Evolutionary conservation across 2,797 vertebrate species (phyloP).

Genomic region (Erithacus rubecula): DNA sequence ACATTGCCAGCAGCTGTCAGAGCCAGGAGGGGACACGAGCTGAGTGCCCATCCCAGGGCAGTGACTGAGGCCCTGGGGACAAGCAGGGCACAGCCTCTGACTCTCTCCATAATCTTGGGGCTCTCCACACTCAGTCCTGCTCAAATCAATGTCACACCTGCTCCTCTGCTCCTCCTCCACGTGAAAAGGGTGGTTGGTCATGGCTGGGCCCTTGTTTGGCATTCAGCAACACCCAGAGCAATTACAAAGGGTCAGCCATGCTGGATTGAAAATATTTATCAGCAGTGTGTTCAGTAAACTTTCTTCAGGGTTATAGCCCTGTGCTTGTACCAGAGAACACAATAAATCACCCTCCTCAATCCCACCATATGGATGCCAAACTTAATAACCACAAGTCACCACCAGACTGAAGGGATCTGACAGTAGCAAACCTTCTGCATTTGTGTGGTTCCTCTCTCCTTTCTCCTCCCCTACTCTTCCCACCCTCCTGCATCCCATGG

Average conservation of each 20-base stretch:
- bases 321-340: background rate
- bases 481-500: background rate
- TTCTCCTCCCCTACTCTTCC: background rate
- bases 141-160: background rate
- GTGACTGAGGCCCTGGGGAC: background rate
- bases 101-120: accelerated
- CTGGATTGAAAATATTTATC: background rate
- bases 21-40: background rate
- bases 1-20: background rate
- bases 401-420: background rate
- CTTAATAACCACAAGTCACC: background rate
- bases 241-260: background rate
- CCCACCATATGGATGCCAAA: background rate
- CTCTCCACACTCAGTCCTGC: background rate
- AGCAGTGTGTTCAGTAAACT: background rate
- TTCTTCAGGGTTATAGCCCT: background rate
- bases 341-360: background rate
- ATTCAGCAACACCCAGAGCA: background rate
- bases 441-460: background rate
- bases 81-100: background rate
- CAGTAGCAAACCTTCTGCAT: background rate
- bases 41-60: background rate
- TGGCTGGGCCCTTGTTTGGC: background rate
- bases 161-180: background rate
- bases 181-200: background rate